These are phyloP conservation scores for Cenopis cana DNA, from an alignment of 2,888 invertebrate genomes.

Conservation along the genomic window DNA sequence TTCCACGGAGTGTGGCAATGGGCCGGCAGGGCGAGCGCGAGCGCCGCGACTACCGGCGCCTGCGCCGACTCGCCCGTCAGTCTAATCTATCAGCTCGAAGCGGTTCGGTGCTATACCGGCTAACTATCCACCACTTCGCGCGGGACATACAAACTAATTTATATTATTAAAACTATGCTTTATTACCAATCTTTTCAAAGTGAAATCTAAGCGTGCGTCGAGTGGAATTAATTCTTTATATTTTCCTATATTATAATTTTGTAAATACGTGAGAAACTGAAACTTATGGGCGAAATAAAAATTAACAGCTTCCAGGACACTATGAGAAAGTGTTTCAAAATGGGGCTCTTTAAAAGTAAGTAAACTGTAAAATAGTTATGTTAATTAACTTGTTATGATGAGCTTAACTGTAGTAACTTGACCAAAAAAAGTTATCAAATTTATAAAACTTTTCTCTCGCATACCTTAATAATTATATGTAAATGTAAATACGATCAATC, in stretches of 20 bases:
- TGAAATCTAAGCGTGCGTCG: slow-evolving; percentile 1
- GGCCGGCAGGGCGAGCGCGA: slow-evolving; percentile 55
- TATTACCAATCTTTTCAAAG: background rate
- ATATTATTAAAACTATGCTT: background rate
- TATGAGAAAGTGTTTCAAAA: slow-evolving; percentile 82
- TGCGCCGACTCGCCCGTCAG: slow-evolving; percentile 55
- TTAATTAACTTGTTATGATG: background rate
- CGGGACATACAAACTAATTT: slow-evolving; percentile 46
- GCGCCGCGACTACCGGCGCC: slow-evolving; percentile 51
- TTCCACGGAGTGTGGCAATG: slow-evolving; percentile 71
- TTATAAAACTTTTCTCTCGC: background rate
- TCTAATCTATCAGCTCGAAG: slow-evolving; percentile 67
- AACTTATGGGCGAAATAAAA: slow-evolving; percentile 67
- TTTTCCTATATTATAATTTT: background rate
- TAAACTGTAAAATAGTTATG: slow-evolving; percentile 47
- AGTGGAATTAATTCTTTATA: background rate
- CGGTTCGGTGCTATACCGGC: slow-evolving; percentile 67
- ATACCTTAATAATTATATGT: background rate
- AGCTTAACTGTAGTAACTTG: background rate
- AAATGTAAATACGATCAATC: background rate
- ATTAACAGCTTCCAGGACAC: slow-evolving; percentile 66
- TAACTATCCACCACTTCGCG: slow-evolving; percentile 51
- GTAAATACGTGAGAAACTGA: slow-evolving; percentile 22
- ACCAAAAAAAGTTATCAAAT: background rate
- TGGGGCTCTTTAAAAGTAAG: slow-evolving; percentile 82